Base-by-base conservation (phyloP, 2,113 vertebrate genomes). In the Lepus europaeus region DNA sequence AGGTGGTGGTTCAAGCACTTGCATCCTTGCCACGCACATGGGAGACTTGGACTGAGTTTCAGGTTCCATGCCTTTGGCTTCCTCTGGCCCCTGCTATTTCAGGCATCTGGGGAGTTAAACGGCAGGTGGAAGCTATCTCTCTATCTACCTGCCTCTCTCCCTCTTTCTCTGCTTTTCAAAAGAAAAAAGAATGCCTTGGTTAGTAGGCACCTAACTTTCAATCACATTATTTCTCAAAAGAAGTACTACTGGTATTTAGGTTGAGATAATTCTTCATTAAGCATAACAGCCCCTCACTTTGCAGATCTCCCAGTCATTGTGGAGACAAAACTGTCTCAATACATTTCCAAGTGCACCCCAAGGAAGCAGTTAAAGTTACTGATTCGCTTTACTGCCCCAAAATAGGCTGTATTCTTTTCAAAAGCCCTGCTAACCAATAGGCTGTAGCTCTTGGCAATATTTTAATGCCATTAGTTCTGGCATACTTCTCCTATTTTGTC, bases 401-500 rank as follows among this genome's bases (percentile, higher is more conserved):
- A 9, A 78, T 23, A 63, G 22, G 10, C 53, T 31, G 31, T 51
- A 33, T 74, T 89, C 56, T 91, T 96, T 83, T 64, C 66, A 77
- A 12, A 45, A 76, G 25, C 72, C 77, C 49, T 77, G 61, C 31
- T 39, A 64, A 61, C 36, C 12, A n/a, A 76, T n/a, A 82, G 39
- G n/a, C 66, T 91, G 76, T 6, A 7, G 80, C 39, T 59, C 81
- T 90, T 83, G 36, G 23, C 36, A 7, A 36, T 29, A 49, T 63
- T 93, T 93, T 59, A 92, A 93, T 25, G 66, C 27, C 33, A n/a
- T 77, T 81, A 61, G 53, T 81, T 95, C 72, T 80, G 70, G 23
- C 59, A 92, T 53, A 84, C 61, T 80, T 81, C 73, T 63, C 36
- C 84, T 83, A 72, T 87, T 95, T 90, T 90, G 39, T 76, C 77